These are phyloP conservation scores for Pachyseris speciosa DNA, from an alignment of 64 coral and sea anemone genomes.

Conservation along the genomic window DNA sequence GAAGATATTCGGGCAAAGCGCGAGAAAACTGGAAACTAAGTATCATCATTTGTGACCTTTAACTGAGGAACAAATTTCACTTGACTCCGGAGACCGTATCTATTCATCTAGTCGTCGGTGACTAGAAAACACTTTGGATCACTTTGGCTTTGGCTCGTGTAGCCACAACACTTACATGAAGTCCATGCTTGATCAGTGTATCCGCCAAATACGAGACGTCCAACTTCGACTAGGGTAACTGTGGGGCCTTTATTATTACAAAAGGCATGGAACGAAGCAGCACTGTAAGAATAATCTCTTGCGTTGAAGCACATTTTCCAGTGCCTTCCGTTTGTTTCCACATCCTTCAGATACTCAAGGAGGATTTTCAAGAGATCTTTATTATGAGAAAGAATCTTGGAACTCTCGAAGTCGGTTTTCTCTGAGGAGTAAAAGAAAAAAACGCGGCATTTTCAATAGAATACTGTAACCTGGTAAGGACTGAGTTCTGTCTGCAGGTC, in stretches of 20 bases:
- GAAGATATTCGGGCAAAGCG: background rate
- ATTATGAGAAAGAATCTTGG: background rate
- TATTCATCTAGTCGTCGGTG: background rate
- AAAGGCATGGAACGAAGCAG: background rate
- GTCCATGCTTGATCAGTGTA: conserved; percentile 25
- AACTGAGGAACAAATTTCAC: background rate
- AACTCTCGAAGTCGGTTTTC: background rate
- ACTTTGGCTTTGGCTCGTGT: background rate
- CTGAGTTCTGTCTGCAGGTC: too few species aligned
- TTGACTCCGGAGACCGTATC: background rate
- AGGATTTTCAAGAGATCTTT: background rate
- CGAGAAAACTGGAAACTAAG: background rate
- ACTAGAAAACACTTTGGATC: too few species aligned
- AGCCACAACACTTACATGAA: background rate
- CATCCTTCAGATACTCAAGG: background rate
- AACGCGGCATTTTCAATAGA: background rate
- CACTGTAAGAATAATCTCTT: background rate
- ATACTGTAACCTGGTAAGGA: too few species aligned
- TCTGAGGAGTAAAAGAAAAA: background rate
- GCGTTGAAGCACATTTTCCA: conserved; percentile 6
- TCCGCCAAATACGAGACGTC: conserved; percentile 12
- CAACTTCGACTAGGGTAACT: conserved; percentile 28
- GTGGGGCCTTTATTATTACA: conserved; percentile 28
- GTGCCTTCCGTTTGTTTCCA: background rate
- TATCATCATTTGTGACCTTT: background rate